Percentiles rank a stretch among this genome's conserved stretches.
These are phyloP conservation scores for Tetragonula carbonaria DNA, from an alignment of 2,888 invertebrate species.

Conservation along the genomic window DNA sequence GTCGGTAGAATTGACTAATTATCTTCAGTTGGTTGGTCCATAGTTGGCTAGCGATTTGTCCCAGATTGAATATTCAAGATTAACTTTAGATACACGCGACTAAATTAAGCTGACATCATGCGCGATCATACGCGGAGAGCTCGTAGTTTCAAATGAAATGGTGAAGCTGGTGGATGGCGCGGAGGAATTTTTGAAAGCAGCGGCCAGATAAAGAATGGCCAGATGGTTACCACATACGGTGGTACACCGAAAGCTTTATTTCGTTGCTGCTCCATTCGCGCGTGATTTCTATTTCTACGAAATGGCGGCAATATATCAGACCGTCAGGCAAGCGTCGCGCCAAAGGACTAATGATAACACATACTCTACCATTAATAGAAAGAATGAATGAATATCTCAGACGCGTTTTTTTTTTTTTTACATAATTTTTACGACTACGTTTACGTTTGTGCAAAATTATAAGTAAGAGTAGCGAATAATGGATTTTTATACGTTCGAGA, in stretches of 20 bases:
- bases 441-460: too few species aligned
- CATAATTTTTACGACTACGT: too few species aligned
- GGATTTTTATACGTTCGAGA: too few species aligned
- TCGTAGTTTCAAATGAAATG: background rate
- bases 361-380: background rate
- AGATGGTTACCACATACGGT: background rate
- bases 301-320: background rate
- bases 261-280: background rate
- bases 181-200: slow-evolving; percentile 1
- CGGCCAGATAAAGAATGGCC: background rate
- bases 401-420: too few species aligned
- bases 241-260: background rate
- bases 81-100: background rate
- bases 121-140: background rate
- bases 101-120: background rate
- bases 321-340: too few species aligned
- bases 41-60: too few species aligned
- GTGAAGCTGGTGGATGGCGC: too few species aligned
- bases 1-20: too few species aligned
- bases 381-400: too few species aligned
- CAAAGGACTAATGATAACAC: background rate
- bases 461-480: too few species aligned
- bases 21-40: too few species aligned
- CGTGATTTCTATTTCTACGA: slow-evolving; percentile 5
- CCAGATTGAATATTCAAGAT: background rate